Base-by-base conservation (phyloP, 1,140 invertebrate species). In the Solen grandis region DNA sequence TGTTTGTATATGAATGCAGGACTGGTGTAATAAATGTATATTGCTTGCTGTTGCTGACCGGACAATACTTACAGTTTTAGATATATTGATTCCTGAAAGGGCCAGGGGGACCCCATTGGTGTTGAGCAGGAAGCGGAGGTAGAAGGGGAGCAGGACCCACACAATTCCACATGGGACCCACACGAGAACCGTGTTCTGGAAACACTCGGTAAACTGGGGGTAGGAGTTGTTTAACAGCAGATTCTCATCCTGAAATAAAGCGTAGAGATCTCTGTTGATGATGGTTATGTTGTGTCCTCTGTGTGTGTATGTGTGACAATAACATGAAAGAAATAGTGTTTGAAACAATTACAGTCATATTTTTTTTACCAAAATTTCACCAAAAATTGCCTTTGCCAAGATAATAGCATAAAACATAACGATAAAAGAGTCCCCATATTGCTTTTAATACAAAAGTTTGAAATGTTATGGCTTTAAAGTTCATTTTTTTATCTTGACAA, bases 161-260 rank as follows among this genome's bases (percentile, higher is more conserved):
- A 98, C 92, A 91, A 97, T 97, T 22, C 94, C 92, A 92, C 97
- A 97, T 1, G 98, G 97, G 46, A 95, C 91, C 96, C 97, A 98
- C 59, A 97, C 93, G 29, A 99, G 90, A 0, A 96, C 94, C 14
- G 85, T 98, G 13, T 85, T 79, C 68, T 89, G 87, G 72, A 91
- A 91, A 76, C 90, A 91, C 22, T 85, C 73, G n/a, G 89, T 87
- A 52, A 91, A 84, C 29, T 84, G 65, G 5, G 88, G 89, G 68
- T 81, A 87, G 13, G 80, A 96, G 95, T 90, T 98, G 95, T 92
- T 98, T 83, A 91, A 97, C 84, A 96, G 92, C 97, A 82, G 38
- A n/a, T 81, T 31, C n/a, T 60, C 41, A 50, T 87, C 76, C 86
- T 87, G 81, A 27, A 74, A 80, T 31, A 4, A 57, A 13, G 35